Conservation (phyloP, 2,888 invertebrate genomes). For the Drosophila histrio region DNA sequence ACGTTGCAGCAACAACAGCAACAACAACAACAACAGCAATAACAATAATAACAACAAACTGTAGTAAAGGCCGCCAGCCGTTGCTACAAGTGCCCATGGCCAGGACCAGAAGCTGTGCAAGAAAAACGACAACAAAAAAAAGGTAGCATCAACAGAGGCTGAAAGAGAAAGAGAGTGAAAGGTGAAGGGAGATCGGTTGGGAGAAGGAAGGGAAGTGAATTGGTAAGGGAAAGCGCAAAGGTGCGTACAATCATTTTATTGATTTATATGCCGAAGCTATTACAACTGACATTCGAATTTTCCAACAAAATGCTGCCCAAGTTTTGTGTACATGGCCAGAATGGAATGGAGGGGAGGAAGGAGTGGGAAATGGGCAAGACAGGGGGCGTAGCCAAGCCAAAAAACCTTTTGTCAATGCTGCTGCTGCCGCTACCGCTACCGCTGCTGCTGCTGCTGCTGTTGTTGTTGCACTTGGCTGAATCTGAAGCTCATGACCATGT, state of each 20-base stretch:
- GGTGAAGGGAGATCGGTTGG: background rate
- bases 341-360: background rate
- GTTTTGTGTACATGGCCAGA: slow-evolving; percentile 44
- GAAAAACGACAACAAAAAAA: slow-evolving; percentile 45
- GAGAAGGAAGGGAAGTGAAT: background rate
- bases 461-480: slow-evolving; percentile 71
- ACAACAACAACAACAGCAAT: slow-evolving; percentile 10
- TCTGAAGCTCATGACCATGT: slow-evolving; percentile 57
- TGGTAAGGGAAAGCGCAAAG: slow-evolving; percentile 56
- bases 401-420: slow-evolving; percentile 59
- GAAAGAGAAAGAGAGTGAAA: background rate
- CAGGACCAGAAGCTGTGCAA: slow-evolving; percentile 51
- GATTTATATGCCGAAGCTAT: slow-evolving; percentile 83
- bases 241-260: slow-evolving; percentile 82
- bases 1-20: slow-evolving; percentile 47
- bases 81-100: slow-evolving; percentile 62
- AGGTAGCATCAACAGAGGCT: slow-evolving; percentile 23
- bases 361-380: background rate
- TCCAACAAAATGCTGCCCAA: slow-evolving; percentile 68
- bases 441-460: slow-evolving; percentile 32
- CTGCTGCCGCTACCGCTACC: slow-evolving; percentile 19
- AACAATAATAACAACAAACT: slow-evolving; percentile 25
- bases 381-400: background rate
- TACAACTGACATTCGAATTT: slow-evolving; percentile 81
- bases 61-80: slow-evolving; percentile 55